Base-by-base conservation (phyloP, 1,140 invertebrate genomes). In the Copidosoma floridanum region DNA sequence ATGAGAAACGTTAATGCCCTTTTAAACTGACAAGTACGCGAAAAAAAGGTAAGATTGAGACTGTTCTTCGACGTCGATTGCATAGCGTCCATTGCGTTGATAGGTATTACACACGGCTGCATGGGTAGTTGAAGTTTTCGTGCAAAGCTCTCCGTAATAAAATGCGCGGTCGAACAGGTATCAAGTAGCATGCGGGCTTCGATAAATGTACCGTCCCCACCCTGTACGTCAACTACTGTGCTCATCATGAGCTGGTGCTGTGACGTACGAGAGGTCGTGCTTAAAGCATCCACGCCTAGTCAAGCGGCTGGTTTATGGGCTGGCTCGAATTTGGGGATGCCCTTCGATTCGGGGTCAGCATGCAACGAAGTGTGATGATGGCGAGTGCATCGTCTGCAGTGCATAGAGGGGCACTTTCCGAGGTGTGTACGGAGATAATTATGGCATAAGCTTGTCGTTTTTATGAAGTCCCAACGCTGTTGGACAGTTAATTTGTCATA, bases 51-150 rank as follows among this genome's bases (percentile, higher is more conserved):
- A 14, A 37, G 7, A 37, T 37, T 37, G 7, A 37, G 7, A 14
- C 32, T 8, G 14, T 37, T 37, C 14, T 37, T 7, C 7, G 32
- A 7, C 14, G 14, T 37, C 7, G 32, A 8, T 37, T 37, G 32
- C 32, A 37, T 37, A 37, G 7, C 14, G 14, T 37, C 14, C 14
- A 37, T 8, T 37, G 32, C 32, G 14, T 37, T 14, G 32, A 37
- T 37, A 14, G 7, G 7, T 14, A 37, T 8, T 37, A 14, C 7
- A 14, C 32, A 37, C 14, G 7, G 60, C 72, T 72, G 10, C 59
- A 47, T 61, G 64, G 63, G 16, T 32, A 7, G 2, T 48, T 65
- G 7, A 53, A 60, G 4, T n/a, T n/a, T n/a, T n/a, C n/a, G n/a
- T n/a, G n/a, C n/a, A n/a, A n/a, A n/a, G n/a, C 32, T 37, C 14